Conservation (phyloP, 2,888 invertebrate genomes). For the Chirona hameri region DNA sequence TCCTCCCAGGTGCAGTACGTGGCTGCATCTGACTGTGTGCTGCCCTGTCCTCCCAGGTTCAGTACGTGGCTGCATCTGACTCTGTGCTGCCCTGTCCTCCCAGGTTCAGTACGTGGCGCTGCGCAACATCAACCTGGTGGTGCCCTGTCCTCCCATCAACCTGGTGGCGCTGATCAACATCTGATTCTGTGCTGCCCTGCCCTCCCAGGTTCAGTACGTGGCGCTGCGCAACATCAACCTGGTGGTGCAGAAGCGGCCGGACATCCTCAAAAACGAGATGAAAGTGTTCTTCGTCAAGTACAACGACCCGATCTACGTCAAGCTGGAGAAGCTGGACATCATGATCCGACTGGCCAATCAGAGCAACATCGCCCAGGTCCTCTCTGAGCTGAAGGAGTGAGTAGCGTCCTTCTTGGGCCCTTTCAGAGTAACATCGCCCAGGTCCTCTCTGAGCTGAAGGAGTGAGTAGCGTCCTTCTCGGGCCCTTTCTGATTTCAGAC, state of each 20-base stretch:
- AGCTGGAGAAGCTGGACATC: slow-evolving; percentile 96
- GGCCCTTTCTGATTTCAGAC: no score
- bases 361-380: slow-evolving; percentile 94
- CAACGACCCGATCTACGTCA: slow-evolving; percentile 99
- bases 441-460: slow-evolving; percentile 95
- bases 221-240: slow-evolving; percentile 97
- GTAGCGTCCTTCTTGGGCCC: slow-evolving; percentile 32
- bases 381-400: slow-evolving; percentile 92
- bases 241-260: slow-evolving; percentile 97
- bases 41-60: slow-evolving; percentile 57
- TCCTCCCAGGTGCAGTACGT: slow-evolving; percentile 81
- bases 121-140: slow-evolving; percentile 96
- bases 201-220: slow-evolving; percentile 81
- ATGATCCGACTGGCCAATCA: slow-evolving; percentile 99
- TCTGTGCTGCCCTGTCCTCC: neutral
- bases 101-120: slow-evolving; percentile 95
- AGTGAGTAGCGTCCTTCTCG: slow-evolving; percentile 50
- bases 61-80: slow-evolving; percentile 75
- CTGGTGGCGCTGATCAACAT: no score
- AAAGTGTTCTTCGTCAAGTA: slow-evolving; percentile 99
- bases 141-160: no score
- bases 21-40: slow-evolving; percentile 53
- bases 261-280: slow-evolving; percentile 99
- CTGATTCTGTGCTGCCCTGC: neutral
- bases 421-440: slow-evolving; percentile 81